Percentiles rank a stretch among this genome's conserved stretches.
Evolutionary conservation across 23 tunicate genomes (phyloP).

Genomic region (Trididemnum nubilum): DNA sequence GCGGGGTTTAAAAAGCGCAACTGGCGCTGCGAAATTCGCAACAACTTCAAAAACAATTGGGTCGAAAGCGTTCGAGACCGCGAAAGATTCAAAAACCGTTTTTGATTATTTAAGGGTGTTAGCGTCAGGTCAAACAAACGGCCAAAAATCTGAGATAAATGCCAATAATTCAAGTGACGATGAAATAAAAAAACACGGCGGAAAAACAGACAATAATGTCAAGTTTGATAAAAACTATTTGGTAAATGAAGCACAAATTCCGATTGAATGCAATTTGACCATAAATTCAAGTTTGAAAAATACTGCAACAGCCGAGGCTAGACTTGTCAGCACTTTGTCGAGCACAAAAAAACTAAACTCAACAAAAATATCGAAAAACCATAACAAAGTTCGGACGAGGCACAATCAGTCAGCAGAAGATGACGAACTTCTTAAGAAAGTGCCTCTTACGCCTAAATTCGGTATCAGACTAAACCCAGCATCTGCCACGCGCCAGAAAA

Average conservation of each 20-base stretch:
- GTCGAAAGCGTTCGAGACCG: background rate
- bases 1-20: constrained; percentile 28
- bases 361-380: background rate
- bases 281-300: background rate
- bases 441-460: constrained; percentile 50
- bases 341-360: background rate
- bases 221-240: background rate
- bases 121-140: background rate
- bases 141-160: background rate
- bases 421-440: constrained; percentile 1
- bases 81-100: background rate
- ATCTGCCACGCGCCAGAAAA: background rate
- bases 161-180: background rate
- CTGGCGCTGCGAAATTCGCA: constrained; percentile 31
- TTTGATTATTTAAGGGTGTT: background rate
- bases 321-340: background rate
- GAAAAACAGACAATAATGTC: background rate
- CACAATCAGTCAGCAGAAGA: background rate
- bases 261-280: background rate
- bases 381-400: background rate
- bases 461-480: background rate
- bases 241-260: background rate
- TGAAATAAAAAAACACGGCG: too few species aligned
- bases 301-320: background rate
- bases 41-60: background rate